A percentile compares a stretch with the other conserved stretches of the same genome.
phyloP scores from a whole-genome alignment of 1,140 invertebrate genomes.

The Achatina immaculata region DNA sequence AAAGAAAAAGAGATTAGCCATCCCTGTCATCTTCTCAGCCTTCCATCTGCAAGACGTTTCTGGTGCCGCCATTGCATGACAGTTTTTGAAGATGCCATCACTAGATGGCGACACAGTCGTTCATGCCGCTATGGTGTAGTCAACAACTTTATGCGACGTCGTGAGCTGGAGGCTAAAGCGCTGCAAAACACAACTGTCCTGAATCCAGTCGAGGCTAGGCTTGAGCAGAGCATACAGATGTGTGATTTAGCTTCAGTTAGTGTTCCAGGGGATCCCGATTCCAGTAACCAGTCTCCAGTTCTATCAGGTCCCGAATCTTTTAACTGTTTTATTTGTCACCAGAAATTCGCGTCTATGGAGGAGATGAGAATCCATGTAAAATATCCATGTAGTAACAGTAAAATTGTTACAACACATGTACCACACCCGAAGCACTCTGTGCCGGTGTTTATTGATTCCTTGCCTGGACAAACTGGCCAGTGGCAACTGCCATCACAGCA shows the following conservation, averaged over 20 bases:
- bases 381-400: constrained; percentile 52
- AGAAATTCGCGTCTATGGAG: constrained; percentile 53
- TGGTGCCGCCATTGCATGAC: constrained; percentile 62
- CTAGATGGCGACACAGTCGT: constrained; percentile 60
- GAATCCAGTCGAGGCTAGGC: constrained; percentile 28
- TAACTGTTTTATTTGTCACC: constrained; percentile 56
- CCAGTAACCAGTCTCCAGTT: constrained; percentile 11
- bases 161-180: constrained; percentile 50
- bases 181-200: constrained; percentile 43
- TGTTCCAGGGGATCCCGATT: background rate
- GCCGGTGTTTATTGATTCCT: constrained; percentile 26
- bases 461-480: constrained; percentile 4
- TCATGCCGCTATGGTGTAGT: constrained; percentile 49
- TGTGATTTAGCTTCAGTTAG: constrained; percentile 40
- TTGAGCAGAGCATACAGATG: constrained; percentile 42
- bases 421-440: constrained; percentile 19
- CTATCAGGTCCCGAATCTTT: constrained; percentile 27
- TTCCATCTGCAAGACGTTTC: constrained; percentile 54
- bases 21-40: constrained; percentile 61
- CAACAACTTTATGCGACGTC: constrained; percentile 45
- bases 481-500: background rate
- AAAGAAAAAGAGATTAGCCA: constrained; percentile 43
- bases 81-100: constrained; percentile 58
- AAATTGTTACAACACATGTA: constrained; percentile 21
- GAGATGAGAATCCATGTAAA: constrained; percentile 60